phyloP scores from a whole-genome alignment of 37 sponge, comb jelly and placozoan genomes.

The Haliclona indistincta region DNA sequence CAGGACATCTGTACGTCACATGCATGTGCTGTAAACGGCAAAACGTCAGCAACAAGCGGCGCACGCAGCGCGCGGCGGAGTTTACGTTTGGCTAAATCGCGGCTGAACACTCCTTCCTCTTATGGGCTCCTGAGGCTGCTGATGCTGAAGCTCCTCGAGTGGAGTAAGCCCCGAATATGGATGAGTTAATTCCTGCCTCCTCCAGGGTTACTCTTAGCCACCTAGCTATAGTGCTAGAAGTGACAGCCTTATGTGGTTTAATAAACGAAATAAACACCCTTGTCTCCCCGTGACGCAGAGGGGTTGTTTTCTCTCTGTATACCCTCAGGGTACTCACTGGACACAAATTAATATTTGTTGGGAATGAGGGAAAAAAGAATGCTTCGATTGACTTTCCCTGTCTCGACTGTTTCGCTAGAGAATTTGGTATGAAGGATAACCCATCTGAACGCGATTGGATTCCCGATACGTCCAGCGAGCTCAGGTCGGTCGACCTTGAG shows the following conservation, averaged over 20 bases:
- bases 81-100: too few relatives aligned
- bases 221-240: slow-evolving; percentile 4
- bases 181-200: slow-evolving; percentile 28
- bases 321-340: slow-evolving; percentile 13
- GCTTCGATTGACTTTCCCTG: not conserved
- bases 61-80: too few relatives aligned
- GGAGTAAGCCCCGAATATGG: slow-evolving; percentile 30
- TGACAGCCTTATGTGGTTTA: slow-evolving; percentile 20
- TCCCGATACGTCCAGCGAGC: not conserved
- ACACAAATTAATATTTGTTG: not conserved
- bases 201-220: slow-evolving; percentile 10
- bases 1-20: too few relatives aligned
- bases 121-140: too few relatives aligned
- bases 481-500: slow-evolving; percentile 6
- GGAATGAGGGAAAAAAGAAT: slow-evolving; percentile 4
- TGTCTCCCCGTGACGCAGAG: not conserved
- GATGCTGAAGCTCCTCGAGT: slow-evolving; percentile 35
- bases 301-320: slow-evolving; percentile 2
- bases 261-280: slow-evolving; percentile 22
- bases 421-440: not conserved
- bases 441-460: not conserved
- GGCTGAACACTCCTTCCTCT: too few relatives aligned
- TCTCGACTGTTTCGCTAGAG: slow-evolving; percentile 2
- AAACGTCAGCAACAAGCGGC: too few relatives aligned
- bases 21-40: too few relatives aligned